These are phyloP conservation scores for Podilymbus podiceps DNA, from an alignment of 2,113 vertebrate genomes.

Conservation along the genomic window DNA sequence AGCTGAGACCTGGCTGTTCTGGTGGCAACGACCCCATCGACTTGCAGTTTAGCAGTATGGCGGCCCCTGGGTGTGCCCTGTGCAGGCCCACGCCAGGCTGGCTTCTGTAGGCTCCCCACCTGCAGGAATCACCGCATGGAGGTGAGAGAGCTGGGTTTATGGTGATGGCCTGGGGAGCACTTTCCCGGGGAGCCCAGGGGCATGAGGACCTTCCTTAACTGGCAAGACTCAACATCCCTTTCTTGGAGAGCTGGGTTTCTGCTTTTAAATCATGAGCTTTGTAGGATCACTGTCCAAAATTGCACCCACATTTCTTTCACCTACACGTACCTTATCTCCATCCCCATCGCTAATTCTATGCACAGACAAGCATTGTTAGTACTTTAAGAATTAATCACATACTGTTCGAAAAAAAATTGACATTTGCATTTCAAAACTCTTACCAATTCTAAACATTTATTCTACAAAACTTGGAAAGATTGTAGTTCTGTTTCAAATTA, in stretches of 20 bases:
- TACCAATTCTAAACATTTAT: constrained; percentile 78
- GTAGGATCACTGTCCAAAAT: neutral
- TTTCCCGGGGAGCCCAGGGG: neutral
- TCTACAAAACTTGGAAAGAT: constrained; percentile 80
- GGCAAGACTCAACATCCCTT: neutral
- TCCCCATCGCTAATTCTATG: constrained; percentile 1
- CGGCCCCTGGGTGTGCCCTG: neutral
- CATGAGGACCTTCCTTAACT: neutral
- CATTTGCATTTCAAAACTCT: constrained; percentile 80
- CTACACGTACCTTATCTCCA: neutral
- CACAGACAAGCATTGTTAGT: constrained; percentile 54
- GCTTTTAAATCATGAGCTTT: neutral
- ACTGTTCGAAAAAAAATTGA: constrained; percentile 49
- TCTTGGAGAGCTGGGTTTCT: neutral
- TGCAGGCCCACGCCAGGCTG: neutral
- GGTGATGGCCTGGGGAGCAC: neutral
- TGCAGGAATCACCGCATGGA: neutral
- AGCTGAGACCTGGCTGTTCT: neutral
- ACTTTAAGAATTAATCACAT: constrained; percentile 64
- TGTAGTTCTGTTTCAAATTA: constrained; percentile 77
- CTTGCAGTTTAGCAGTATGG: neutral
- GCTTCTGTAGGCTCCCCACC: neutral
- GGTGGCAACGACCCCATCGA: neutral
- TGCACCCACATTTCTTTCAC: neutral
- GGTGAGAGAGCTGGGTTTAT: neutral